Evolutionary conservation across 30 jellyfish, hydroid and myxozoan genomes (phyloP), one percentile per base, ranked within the genome.

Genomic region (Aurelia aurita): DNA sequence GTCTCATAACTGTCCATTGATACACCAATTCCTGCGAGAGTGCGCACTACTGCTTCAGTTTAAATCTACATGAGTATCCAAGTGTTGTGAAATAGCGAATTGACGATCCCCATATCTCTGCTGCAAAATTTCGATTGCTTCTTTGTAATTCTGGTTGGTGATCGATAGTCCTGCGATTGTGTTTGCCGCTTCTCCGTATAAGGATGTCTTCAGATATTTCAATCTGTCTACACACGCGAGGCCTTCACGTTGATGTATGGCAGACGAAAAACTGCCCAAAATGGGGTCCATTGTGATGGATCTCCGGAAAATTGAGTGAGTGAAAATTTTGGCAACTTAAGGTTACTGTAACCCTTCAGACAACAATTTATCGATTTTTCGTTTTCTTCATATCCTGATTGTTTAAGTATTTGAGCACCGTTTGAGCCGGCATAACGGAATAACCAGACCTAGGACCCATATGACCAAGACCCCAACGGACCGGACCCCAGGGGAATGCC

Each of bases 51-150:
- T 18, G 31, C 31, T 59, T 59, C 15, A 20, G 31, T 23, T 59
- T 59, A 59, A 59, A 59, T 59, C 71, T 23, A 59, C 20, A 8
- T 7, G 20, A 7, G 26, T 25, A 8, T 59, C 71, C 25, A 59
- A 8, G 31, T 59, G 26, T 59, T 59, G 12, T 59, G 26, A 59
- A 10, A 69, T 69, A 34, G 39, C 39, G 21, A 43, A 27, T 69
- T 69, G 82, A 29, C 82, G 18, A 44, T 69, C 35, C 39, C 93
- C 91, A 72, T 5, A 74, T 43, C 82, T n/a, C 27, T 72, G 55
- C 43, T 73, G 62, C 45, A 83, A 44, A 4, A 83, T 11, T 14
- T 72, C 82, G 9, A 83, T 26, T 4, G 93, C 91, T 13, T 18
- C 70, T n/a, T 46, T 18, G 55, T 83, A 83, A 43, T 83, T 83